Conservation (phyloP, 2,888 invertebrate genomes). For the Drosophila mayaguana region DNA sequence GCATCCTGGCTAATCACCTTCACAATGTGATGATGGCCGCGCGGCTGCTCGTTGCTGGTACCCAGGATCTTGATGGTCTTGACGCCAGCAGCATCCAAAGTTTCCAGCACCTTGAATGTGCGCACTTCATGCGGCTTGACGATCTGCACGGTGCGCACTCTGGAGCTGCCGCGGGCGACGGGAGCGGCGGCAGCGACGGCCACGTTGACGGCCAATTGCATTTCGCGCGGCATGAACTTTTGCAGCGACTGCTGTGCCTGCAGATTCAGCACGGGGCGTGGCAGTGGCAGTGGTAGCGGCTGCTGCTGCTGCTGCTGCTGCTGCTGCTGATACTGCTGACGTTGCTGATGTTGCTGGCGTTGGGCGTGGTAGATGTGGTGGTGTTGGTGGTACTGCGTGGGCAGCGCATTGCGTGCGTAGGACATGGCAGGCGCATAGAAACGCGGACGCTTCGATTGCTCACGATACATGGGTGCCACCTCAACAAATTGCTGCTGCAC, state of each 20-base stretch:
- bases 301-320: constrained; percentile 22
- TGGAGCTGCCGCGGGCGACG: constrained; percentile 55
- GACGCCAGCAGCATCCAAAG: constrained; percentile 74
- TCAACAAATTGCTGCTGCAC: constrained; percentile 50
- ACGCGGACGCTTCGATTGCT: constrained; percentile 64
- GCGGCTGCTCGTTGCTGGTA: constrained; percentile 71
- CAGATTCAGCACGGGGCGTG: constrained; percentile 40
- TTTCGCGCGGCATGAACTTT: constrained; percentile 76
- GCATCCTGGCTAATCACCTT: constrained; percentile 72
- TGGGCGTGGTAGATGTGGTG: constrained; percentile 23
- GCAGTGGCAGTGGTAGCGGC: constrained; percentile 4
- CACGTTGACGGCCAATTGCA: constrained; percentile 69
- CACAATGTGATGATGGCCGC: constrained; percentile 77
- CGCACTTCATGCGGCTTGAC: constrained; percentile 68
- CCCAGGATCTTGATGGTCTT: constrained; percentile 83
- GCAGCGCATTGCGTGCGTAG: constrained; percentile 53
- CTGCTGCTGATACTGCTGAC: constrained; percentile 3
- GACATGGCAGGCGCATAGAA: constrained; percentile 72
- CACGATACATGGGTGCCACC: constrained; percentile 72
- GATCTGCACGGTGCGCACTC: constrained; percentile 82
- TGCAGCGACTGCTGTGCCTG: constrained; percentile 69
- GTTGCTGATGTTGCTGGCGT: constrained; percentile 22
- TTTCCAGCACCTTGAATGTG: constrained; percentile 80
- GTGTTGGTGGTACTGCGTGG: constrained; percentile 50
- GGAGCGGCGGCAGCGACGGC: constrained; percentile 57